Percentiles rank a stretch among this genome's conserved stretches.
These are phyloP conservation scores for Parotia lawesii DNA, from an alignment of 2,113 vertebrate genomes.

Conservation along the genomic window DNA sequence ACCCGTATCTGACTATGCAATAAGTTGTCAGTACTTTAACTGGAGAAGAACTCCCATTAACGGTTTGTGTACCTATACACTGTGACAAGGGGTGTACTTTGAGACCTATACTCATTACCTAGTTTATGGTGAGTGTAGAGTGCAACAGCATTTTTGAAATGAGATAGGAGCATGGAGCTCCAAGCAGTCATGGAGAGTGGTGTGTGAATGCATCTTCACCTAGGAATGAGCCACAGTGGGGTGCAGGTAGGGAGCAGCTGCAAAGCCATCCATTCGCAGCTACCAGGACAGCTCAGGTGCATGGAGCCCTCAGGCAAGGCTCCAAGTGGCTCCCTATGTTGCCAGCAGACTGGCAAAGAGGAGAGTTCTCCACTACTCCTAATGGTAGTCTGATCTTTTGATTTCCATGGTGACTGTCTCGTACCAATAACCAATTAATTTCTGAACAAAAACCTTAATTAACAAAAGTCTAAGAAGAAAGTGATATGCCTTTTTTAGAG, in stretches of 20 bases:
- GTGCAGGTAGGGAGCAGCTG: background rate
- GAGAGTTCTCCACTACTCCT: background rate
- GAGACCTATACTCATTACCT: background rate
- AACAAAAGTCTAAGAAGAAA: background rate
- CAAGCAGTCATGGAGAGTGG: background rate
- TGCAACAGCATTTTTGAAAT: background rate
- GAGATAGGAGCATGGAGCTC: background rate
- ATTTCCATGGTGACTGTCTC: background rate
- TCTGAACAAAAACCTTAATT: background rate
- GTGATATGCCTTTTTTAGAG: background rate
- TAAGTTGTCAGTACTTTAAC: background rate
- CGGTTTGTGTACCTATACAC: no score
- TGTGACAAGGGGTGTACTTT: background rate
- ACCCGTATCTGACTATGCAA: background rate
- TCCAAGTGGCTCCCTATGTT: accelerated
- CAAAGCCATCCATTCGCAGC: background rate
- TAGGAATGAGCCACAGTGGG: background rate
- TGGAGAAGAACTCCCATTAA: background rate
- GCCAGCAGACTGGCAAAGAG: background rate
- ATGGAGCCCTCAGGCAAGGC: background rate
- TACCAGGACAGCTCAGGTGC: background rate
- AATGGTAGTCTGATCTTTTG: accelerated
- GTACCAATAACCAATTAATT: background rate
- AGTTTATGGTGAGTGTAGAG: background rate
- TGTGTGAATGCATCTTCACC: background rate